Percentiles rank a stretch among this genome's conserved stretches.
Conservation (phyloP, 2,797 vertebrate species). For the Carcharodon carcharias region DNA sequence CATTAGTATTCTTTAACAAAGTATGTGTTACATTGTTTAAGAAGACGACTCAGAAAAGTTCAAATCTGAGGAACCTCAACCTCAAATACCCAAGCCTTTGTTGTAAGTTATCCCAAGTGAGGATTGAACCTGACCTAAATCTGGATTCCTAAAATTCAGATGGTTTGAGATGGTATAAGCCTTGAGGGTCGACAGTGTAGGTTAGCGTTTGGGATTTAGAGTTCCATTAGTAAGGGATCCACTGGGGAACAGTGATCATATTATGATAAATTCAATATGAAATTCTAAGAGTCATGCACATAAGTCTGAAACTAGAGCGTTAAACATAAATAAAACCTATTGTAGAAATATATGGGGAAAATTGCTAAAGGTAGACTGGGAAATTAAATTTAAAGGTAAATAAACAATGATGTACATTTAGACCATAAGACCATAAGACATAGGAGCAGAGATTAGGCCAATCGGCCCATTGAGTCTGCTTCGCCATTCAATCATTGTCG, state of each 20-base stretch:
- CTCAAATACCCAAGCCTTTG: not conserved
- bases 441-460: too few species aligned
- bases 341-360: not conserved
- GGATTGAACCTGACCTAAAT: not conserved
- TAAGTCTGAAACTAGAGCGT: not conserved
- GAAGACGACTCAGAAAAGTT: not conserved
- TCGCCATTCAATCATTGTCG: too few species aligned
- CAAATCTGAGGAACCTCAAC: not conserved
- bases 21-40: not conserved
- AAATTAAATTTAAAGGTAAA: not conserved
- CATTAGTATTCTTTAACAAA: not conserved
- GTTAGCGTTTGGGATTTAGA: not conserved
- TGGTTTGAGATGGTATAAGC: not conserved
- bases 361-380: not conserved
- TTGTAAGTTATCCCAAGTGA: not conserved
- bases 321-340: not conserved
- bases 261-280: not conserved
- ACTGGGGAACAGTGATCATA: not conserved
- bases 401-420: not conserved
- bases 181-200: not conserved
- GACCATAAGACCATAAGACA: too few species aligned
- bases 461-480: too few species aligned
- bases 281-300: not conserved
- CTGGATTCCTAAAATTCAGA: not conserved
- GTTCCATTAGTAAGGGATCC: not conserved